Evolutionary conservation across 2,888 invertebrate species (phyloP).

Genomic region (Scrobipalpa costella): DNA sequence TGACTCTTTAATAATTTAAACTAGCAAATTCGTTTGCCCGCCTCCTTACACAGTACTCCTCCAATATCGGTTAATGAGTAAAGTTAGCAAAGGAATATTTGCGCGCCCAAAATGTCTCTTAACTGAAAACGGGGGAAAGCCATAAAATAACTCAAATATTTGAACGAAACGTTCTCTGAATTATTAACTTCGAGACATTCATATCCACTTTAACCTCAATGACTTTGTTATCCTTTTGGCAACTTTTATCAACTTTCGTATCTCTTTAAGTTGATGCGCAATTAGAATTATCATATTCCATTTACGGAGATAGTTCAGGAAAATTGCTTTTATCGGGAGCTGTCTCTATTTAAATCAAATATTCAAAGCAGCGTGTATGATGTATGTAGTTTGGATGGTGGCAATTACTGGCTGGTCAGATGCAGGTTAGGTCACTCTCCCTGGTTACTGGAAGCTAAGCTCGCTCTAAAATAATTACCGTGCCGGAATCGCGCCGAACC

Average conservation of each 20-base stretch:
- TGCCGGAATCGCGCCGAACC: neutral
- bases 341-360: no score
- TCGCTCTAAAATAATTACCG: conserved; percentile 10
- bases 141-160: conserved; percentile 8
- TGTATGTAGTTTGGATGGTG: no score
- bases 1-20: conserved; percentile 55
- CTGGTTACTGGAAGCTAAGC: neutral
- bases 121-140: neutral
- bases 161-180: neutral
- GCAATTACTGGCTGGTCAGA: neutral
- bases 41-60: conserved; percentile 31
- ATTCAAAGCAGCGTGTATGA: no score
- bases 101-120: neutral
- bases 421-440: neutral
- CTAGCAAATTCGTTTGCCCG: conserved; percentile 39
- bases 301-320: no score
- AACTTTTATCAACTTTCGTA: no score
- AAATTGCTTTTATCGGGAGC: no score
- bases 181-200: conserved; percentile 1
- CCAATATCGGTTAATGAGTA: conserved; percentile 43
- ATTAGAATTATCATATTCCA: no score
- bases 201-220: neutral
- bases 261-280: no score
- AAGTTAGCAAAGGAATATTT: conserved; percentile 36
- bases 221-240: conserved; percentile 1